phyloP scores from a whole-genome alignment of 2,113 vertebrate genomes.

The Laterallus jamaicensis region DNA sequence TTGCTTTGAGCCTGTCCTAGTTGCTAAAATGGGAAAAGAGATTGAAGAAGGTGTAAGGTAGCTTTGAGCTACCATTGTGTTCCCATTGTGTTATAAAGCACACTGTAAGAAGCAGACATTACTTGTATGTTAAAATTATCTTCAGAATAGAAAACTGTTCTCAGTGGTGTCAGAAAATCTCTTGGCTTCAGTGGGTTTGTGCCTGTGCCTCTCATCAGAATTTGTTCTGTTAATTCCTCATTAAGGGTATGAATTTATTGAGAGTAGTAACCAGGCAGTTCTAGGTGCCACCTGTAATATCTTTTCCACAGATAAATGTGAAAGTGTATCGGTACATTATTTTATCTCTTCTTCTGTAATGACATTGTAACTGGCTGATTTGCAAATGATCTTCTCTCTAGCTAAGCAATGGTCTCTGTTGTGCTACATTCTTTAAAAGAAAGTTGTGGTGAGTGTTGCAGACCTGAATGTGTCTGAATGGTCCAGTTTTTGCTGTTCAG shows the following conservation, averaged over 20 bases:
- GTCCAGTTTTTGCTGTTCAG: not conserved
- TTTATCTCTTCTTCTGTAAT: not conserved
- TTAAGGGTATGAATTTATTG: not conserved
- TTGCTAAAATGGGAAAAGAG: not conserved
- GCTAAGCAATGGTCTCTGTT: not conserved
- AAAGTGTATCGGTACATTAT: not conserved
- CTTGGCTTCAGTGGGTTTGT: not conserved
- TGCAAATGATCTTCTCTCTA: not conserved
- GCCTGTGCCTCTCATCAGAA: not conserved
- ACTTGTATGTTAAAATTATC: not conserved
- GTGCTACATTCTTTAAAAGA: not conserved
- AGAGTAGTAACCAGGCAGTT: not conserved
- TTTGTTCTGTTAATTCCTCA: not conserved
- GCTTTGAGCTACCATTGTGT: not conserved
- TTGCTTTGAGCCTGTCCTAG: not conserved
- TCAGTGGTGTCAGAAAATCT: not conserved
- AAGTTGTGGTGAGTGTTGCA: not conserved
- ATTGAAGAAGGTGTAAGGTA: not conserved
- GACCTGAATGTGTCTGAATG: not conserved
- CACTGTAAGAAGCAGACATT: not conserved
- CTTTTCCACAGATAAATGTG: not conserved
- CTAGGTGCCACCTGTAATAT: not conserved
- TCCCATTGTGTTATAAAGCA: not conserved
- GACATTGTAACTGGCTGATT: not conserved
- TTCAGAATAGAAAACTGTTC: not conserved